Percentiles rank a stretch among this genome's conserved stretches.
These are phyloP conservation scores for Ellobius talpinus DNA, from an alignment of 2,113 vertebrate genomes.

Conservation along the genomic window DNA sequence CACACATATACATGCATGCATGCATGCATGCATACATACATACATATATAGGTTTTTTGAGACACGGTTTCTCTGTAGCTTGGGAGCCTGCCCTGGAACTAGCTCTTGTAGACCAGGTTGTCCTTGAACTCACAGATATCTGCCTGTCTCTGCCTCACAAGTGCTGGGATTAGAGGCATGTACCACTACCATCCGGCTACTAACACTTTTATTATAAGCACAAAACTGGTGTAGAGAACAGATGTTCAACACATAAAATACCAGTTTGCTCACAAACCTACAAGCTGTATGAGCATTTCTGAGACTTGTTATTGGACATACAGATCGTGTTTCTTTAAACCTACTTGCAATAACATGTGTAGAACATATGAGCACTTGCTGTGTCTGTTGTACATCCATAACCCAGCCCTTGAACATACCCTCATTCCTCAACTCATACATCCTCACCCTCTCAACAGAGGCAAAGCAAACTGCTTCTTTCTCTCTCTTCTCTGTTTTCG, in stretches of 20 bases:
- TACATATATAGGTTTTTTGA: too few species aligned
- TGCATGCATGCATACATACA: too few species aligned
- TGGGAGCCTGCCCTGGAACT: too few species aligned
- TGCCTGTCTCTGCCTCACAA: too few species aligned
- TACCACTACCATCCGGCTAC: too few species aligned
- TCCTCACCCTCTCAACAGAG: not conserved
- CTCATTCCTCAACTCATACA: not conserved
- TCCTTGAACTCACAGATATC: too few species aligned
- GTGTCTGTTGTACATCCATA: not conserved
- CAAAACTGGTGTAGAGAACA: not conserved
- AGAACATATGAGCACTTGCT: not conserved
- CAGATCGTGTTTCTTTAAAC: not conserved
- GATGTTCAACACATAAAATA: not conserved
- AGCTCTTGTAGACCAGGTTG: too few species aligned
- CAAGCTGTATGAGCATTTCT: not conserved
- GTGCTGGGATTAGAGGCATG: too few species aligned
- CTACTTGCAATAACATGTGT: not conserved
- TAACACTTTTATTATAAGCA: constrained; percentile 15
- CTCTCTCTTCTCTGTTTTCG: not conserved
- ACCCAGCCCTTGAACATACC: accelerated
- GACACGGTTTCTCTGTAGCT: too few species aligned
- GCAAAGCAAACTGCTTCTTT: not conserved
- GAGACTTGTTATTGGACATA: not conserved
- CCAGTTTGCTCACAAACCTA: not conserved
- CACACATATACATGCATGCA: too few species aligned